Evolutionary conservation across 2,888 invertebrate species (phyloP), one percentile per base, ranked within the genome.

Genomic region (Maniola hyperantus): DNA sequence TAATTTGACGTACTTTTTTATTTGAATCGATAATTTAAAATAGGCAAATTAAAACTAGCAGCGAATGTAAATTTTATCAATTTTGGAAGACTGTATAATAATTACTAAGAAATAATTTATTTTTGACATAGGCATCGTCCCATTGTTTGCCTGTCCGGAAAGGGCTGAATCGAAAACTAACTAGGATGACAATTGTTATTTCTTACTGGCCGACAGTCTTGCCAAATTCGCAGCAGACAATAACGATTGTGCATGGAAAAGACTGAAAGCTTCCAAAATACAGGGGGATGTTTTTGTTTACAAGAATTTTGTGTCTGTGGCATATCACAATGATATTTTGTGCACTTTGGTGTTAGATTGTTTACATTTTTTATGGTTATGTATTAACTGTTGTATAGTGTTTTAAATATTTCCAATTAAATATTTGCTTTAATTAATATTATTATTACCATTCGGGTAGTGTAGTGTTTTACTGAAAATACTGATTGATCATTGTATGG

Each of bases 291-390:
- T 46, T 1, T 18, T 18, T 11, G 2, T 57, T 13, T 42, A 7
- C n/a, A 57, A 20, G 18, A 13, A 20, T 42, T 42, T 20, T 13
- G 6, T 39, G 55, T 55, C 55, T 18, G 18, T 73, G 72, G 75
- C 74, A 75, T 79, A 85, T 85, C 82, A 87, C 83, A 79, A 68
- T 77, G 73, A 80, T 72, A 71, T 76, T 76, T 76, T 76, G 73
- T 76, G 80, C 84, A 85, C 82, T 72, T 76, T 71, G 68, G 77
- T 77, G 79, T 80, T 75, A 79, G 74, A 78, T 82, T 78, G 73
- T 75, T 81, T 76, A 36, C 44, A 66, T 74, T 63, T 77, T 74
- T 74, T 71, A 72, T 70, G 69, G 69, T 70, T 71, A 74, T 74
- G 39, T 55, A 62, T 66, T 69, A 5, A 61, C 58, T 66, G 65